Evolutionary conservation across 1,140 invertebrate species (phyloP).

Genomic region (Berghia stephanieae): DNA sequence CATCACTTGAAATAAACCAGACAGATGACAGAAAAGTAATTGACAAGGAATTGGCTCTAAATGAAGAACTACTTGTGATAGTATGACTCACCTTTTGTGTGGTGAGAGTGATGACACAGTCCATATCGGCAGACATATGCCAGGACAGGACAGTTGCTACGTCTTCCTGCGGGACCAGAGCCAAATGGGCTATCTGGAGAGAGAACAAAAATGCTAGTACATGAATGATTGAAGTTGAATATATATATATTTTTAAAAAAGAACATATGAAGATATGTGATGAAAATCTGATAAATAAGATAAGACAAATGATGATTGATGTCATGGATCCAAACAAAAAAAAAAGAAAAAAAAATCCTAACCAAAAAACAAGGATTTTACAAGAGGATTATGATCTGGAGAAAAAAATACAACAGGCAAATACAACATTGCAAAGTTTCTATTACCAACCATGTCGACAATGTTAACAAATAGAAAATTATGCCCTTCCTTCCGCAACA

Average conservation of each 20-base stretch:
- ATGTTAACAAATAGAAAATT: too few species aligned
- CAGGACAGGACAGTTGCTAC: slow-evolving; percentile 65
- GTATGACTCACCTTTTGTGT: slow-evolving; percentile 55
- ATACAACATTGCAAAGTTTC: neutral
- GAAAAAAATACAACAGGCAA: neutral
- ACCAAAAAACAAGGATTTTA: neutral
- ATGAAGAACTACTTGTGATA: neutral
- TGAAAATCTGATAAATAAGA: too few species aligned
- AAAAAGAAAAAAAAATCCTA: neutral
- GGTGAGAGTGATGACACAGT: slow-evolving; percentile 64
- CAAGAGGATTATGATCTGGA: too few species aligned
- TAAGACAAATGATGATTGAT: too few species aligned
- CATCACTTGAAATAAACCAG: neutral
- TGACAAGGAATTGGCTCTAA: neutral
- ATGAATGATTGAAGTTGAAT: neutral
- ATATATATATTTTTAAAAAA: neutral
- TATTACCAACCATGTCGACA: too few species aligned
- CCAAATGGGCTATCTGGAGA: slow-evolving; percentile 64
- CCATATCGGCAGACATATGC: slow-evolving; percentile 68
- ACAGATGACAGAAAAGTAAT: too few species aligned
- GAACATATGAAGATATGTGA: too few species aligned
- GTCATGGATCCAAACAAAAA: too few species aligned
- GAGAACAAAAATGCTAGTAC: slow-evolving; percentile 18
- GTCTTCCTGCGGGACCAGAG: slow-evolving; percentile 56
- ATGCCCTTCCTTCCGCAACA: too few species aligned